Conservation (phyloP, 92 coral and sea anemone species). For the Pocillopora meandrina region DNA sequence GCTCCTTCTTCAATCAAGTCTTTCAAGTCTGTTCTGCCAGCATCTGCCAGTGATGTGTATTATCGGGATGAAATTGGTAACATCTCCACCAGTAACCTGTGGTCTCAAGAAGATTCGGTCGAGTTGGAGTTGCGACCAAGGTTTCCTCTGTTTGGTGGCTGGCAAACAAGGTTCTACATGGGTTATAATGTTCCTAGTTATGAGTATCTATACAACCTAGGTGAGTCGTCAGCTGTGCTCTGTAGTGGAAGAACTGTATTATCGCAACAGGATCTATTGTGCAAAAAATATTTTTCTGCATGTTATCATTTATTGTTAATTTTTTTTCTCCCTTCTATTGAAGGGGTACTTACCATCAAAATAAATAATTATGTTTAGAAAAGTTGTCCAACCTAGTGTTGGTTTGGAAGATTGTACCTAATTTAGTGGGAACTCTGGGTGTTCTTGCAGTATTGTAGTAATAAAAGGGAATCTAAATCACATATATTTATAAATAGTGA, state of each 20-base stretch:
- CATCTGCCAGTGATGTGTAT: conserved; percentile 94
- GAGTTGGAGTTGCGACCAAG: conserved; percentile 94
- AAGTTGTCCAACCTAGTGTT: too few species aligned
- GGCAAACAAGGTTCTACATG: conserved; percentile 96
- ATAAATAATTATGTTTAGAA: too few species aligned
- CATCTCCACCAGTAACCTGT: conserved; percentile 93
- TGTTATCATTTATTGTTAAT: too few species aligned
- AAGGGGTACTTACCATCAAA: too few species aligned
- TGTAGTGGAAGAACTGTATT: too few species aligned
- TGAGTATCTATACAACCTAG: conserved; percentile 82
- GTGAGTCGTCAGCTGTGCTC: conserved; percentile 41
- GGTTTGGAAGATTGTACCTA: too few species aligned
- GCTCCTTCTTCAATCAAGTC: conserved; percentile 96
- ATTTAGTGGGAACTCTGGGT: too few species aligned
- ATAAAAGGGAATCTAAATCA: too few species aligned
- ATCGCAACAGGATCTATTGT: too few species aligned
- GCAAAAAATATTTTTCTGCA: too few species aligned
- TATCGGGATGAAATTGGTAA: conserved; percentile 98
- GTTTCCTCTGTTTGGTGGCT: conserved; percentile 98
- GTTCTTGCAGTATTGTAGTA: too few species aligned
- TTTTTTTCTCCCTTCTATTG: background rate
- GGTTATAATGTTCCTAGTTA: conserved; percentile 98
- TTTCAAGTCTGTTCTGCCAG: conserved; percentile 91
- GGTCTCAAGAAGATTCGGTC: conserved; percentile 89
- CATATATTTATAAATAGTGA: too few species aligned